Conservation (phyloP, 2,888 invertebrate species). For the Ephialtes manifestator region DNA sequence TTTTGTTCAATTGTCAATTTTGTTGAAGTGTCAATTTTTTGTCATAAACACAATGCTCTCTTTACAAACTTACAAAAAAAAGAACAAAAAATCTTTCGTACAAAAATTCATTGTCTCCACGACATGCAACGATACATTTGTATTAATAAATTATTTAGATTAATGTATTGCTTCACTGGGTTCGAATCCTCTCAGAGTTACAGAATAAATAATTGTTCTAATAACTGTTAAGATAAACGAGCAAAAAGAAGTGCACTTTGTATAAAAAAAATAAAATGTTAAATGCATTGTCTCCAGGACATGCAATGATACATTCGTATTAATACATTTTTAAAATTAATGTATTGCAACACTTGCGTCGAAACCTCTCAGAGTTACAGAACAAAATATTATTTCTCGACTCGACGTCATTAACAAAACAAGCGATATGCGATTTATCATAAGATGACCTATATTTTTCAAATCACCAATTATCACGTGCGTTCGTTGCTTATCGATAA, state of each 20-base stretch:
- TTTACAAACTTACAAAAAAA: too few relatives aligned
- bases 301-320: constrained; percentile 22
- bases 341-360: neutral
- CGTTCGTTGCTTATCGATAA: constrained; percentile 29
- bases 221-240: too few relatives aligned
- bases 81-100: too few relatives aligned
- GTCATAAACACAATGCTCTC: too few relatives aligned
- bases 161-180: neutral
- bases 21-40: too few relatives aligned
- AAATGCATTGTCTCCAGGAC: constrained; percentile 4
- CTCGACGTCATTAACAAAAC: neutral
- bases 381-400: neutral
- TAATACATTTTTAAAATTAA: constrained; percentile 1
- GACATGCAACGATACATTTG: constrained; percentile 22
- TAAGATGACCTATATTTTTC: neutral
- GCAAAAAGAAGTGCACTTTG: too few relatives aligned
- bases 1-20: too few relatives aligned
- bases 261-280: neutral
- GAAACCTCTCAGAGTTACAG: neutral
- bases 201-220: neutral
- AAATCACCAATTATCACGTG: constrained; percentile 20
- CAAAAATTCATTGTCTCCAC: neutral
- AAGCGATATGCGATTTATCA: neutral
- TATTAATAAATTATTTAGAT: constrained; percentile 11
- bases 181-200: neutral